These are phyloP conservation scores for Decapterus maruadsi DNA, from an alignment of 2,797 vertebrate genomes.

Conservation along the genomic window DNA sequence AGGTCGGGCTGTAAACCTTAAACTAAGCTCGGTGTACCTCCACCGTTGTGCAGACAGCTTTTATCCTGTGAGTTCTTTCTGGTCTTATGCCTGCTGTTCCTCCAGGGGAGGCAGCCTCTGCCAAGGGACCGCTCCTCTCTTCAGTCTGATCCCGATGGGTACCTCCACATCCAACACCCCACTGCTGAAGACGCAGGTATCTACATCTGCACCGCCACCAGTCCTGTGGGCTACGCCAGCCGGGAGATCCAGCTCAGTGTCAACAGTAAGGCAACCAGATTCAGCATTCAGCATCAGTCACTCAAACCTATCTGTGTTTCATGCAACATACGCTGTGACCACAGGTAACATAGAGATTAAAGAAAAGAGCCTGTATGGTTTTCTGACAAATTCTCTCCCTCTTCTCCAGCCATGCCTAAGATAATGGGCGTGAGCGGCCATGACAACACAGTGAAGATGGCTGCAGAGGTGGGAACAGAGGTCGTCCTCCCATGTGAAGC, in stretches of 20 bases:
- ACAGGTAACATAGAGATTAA: not conserved
- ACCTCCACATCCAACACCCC: conserved; percentile 85
- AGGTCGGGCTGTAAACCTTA: conserved; percentile 49
- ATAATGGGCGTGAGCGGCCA: conserved; percentile 80
- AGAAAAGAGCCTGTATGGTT: not conserved
- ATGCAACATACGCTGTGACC: conserved; percentile 17
- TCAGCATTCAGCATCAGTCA: not conserved
- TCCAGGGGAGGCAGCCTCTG: conserved; percentile 85
- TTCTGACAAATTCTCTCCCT: conserved; percentile 28
- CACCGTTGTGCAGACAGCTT: conserved; percentile 26
- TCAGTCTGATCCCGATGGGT: conserved; percentile 78
- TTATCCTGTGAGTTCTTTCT: conserved; percentile 45
- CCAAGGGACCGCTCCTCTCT: conserved; percentile 56
- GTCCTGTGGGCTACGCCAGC: conserved; percentile 88
- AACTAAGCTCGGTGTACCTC: conserved; percentile 40
- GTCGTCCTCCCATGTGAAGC: conserved; percentile 90
- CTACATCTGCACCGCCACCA: conserved; percentile 93
- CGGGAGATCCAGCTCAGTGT: conserved; percentile 90
- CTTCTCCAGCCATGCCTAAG: conserved; percentile 87
- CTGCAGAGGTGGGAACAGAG: conserved; percentile 87
- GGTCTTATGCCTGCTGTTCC: conserved; percentile 29
- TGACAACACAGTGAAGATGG: conserved; percentile 73
- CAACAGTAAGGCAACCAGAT: conserved; percentile 87
- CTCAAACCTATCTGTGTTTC: conserved; percentile 40
- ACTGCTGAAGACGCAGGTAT: conserved; percentile 84